phyloP scores from a whole-genome alignment of 2,888 invertebrate genomes.

The Eupsilia transversa region DNA sequence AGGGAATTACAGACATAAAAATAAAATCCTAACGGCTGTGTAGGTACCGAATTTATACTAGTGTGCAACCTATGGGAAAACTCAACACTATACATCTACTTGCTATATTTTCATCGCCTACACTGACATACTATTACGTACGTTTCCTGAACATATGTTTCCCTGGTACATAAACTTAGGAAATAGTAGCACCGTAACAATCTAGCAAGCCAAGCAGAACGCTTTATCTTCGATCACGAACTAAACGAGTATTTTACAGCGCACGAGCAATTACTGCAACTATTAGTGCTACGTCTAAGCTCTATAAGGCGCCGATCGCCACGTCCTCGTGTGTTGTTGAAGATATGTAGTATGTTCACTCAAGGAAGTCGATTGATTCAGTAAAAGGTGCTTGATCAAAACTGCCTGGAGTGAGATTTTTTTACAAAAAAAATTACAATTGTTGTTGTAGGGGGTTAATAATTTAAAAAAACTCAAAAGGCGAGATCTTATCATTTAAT shows the following conservation, averaged over 20 bases:
- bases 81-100: neutral
- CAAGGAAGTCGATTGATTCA: neutral
- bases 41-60: neutral
- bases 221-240: conserved; percentile 56
- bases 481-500: no score
- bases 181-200: conserved; percentile 32
- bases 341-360: neutral
- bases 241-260: conserved; percentile 57
- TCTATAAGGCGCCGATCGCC: conserved; percentile 47
- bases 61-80: neutral
- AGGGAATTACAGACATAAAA: no score
- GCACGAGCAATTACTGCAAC: conserved; percentile 57
- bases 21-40: neutral
- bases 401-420: neutral
- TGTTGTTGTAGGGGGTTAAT: no score
- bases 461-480: no score
- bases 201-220: conserved; percentile 35
- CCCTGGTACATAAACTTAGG: conserved; percentile 27
- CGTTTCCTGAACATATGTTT: conserved; percentile 6
- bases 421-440: no score
- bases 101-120: neutral
- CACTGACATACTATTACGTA: conserved; percentile 5
- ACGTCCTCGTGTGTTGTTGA: conserved; percentile 39
- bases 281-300: conserved; percentile 51
- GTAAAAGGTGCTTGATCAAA: neutral